These are phyloP conservation scores for Hirundichthys speculiger DNA, from an alignment of 2,113 vertebrate genomes.

Conservation along the genomic window DNA sequence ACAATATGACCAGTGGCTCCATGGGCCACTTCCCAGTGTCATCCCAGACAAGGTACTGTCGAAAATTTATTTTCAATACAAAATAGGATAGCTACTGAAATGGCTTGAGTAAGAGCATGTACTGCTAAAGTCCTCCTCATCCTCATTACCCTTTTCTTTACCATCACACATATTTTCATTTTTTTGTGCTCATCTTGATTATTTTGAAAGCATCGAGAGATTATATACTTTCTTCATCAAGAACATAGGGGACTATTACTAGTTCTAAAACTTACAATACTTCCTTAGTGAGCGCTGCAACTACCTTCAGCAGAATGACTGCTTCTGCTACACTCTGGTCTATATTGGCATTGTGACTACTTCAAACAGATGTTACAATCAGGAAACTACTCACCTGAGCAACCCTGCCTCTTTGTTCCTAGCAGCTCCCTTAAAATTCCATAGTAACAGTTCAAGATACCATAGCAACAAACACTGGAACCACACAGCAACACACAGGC, in stretches of 20 bases:
- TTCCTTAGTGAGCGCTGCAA: too few species aligned
- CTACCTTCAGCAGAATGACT: not conserved
- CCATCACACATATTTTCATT: too few species aligned
- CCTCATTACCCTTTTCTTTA: too few species aligned
- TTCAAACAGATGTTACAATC: not conserved
- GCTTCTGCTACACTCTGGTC: not conserved
- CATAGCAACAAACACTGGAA: not conserved
- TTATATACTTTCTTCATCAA: too few species aligned
- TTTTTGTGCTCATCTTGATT: too few species aligned
- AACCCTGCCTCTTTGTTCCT: not conserved
- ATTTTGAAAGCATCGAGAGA: too few species aligned
- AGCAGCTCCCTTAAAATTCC: constrained; percentile 1
- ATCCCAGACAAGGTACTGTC: constrained; percentile 81
- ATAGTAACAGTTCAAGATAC: not conserved
- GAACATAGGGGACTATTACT: too few species aligned
- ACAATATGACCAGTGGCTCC: constrained; percentile 80
- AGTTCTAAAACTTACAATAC: too few species aligned
- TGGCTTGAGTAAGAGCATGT: too few species aligned
- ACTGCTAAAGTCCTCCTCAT: too few species aligned
- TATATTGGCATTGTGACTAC: not conserved
- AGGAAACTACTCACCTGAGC: not conserved
- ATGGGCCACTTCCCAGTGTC: constrained; percentile 83
- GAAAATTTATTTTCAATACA: not conserved
- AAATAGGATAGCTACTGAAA: not conserved
- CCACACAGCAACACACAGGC: too few species aligned